Evolutionary conservation across 2,888 invertebrate genomes (phyloP), one percentile per base, ranked within the genome.

Genomic region (Watsonalla binaria): DNA sequence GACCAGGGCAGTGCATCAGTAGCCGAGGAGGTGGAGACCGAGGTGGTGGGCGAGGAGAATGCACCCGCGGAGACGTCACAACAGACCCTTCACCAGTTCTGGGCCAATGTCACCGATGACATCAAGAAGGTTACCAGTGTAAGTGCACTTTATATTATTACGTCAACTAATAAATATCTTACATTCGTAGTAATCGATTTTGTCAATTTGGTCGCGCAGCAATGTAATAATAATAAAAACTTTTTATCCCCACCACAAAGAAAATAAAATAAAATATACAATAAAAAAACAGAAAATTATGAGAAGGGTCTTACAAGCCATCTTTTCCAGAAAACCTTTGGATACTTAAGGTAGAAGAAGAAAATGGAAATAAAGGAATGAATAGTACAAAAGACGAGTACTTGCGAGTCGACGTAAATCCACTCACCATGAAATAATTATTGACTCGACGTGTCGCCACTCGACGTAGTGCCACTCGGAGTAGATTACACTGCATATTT

Each of bases 61-160:
- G 57, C 70, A 0, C 61, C 74, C 0, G 69, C 62, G 0, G 86
- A 87, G 51, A 68, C 68, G 0, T 65, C 83, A 0, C 81, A 86
- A 55, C 92, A 92, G 62, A 94, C 94, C 0, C 88, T 97, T 51
- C 93, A 94, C 58, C 93, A 93, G 57, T 98, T 97, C 82, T 98
- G 97, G 97, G 92, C 93, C 0, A 95, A 94, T 74, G 94, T 95
- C 57, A 92, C 94, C 58, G 95, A 96, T 11, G 97, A 97, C 72
- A 94, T 97, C 54, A 93, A 94, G 73, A 94, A 94, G 59, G 94
- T 96, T 47, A 93, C 93, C 52, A 92, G 93, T 60, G 96, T 97
- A 75, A 91, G 92, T 81, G 52, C 5, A 11, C 35, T 45, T 6
- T n/a, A n/a, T 50, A 11, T 15, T 6, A 39, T 51, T 50, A 45